phyloP scores from a whole-genome alignment of 2,113 vertebrate genomes.

The Burhinus bistriatus region DNA sequence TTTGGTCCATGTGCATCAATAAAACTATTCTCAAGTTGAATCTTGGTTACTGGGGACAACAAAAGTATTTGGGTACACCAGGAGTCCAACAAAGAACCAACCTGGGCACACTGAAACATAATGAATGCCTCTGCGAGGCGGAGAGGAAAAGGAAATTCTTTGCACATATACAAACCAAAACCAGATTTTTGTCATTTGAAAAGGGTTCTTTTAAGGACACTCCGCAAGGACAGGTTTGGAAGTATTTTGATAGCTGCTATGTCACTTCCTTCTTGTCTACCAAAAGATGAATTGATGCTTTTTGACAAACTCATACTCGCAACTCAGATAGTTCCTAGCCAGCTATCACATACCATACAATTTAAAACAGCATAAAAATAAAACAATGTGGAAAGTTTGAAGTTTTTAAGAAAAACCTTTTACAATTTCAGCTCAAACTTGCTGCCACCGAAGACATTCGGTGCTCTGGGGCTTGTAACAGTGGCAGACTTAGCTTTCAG shows the following conservation, averaged over 20 bases:
- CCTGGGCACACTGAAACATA: background rate
- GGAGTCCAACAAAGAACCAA: background rate
- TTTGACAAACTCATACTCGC: slow-evolving; percentile 1
- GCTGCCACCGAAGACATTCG: background rate
- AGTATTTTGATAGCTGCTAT: slow-evolving; percentile 14
- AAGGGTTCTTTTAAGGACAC: slow-evolving; percentile 38
- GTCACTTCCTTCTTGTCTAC: slow-evolving; percentile 47
- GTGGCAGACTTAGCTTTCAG: background rate
- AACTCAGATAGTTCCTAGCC: background rate
- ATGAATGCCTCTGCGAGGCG: background rate
- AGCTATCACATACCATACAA: slow-evolving; percentile 1
- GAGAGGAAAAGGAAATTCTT: background rate
- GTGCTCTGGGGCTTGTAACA: background rate
- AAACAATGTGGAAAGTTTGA: background rate
- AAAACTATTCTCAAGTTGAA: background rate
- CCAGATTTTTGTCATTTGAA: background rate
- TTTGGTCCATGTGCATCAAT: background rate
- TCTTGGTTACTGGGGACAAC: background rate
- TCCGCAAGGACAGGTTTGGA: background rate
- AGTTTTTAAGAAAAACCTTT: background rate
- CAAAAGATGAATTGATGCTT: background rate
- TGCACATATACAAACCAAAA: background rate
- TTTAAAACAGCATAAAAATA: background rate
- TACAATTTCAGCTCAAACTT: background rate
- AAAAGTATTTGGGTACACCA: background rate